Evolutionary conservation across 2,797 vertebrate genomes (phyloP), one percentile per base, ranked within the genome.

Genomic region (Siniperca undulata): DNA sequence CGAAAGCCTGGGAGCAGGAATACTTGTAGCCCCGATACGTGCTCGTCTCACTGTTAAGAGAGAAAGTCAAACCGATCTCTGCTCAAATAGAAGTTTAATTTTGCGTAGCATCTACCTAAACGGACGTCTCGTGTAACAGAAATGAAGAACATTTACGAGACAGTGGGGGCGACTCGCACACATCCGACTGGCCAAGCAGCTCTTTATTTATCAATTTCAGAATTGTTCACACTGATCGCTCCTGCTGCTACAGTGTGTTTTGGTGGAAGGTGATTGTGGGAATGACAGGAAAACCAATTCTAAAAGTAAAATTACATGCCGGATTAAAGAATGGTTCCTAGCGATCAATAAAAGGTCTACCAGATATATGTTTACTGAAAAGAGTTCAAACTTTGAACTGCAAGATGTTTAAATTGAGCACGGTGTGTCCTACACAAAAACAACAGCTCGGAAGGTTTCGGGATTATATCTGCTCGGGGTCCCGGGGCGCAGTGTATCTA

Each of bases 401-500:
- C 19, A 14, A 40, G 19, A 24, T 55, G 30, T 58, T 22, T 58
- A 13, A 67, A 68, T 3, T 1, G 52, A 71, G 50, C 16, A 3
- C 36, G 17, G 44, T 2, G 38, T 30, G 52, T 48, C 20, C 38
- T 53, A 3, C 40, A 9, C 46, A 5, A 38, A 22, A 69, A 78
- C 42, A 34, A 14, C n/a, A 53, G 64, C 58, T 70, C 48, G 40
- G 58, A 3, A 5, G 68, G 70, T 66, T 74, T 80, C 36, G 50
- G 53, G 74, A 4, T 48, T 7, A 2, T 65, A 80, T 44, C 44
- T 52, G 60, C 56, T 58, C 69, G 7, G 56, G 22, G 67, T 87
- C 66, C 78, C 62, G 70, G 67, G 44, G 81, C 70, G 55, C 87
- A 64, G 64, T 10, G 77, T 44, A 34, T 69, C 42, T 64, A 74